These are phyloP conservation scores for Aplodontia rufa DNA, from an alignment of 2,113 vertebrate genomes.

Conservation along the genomic window DNA sequence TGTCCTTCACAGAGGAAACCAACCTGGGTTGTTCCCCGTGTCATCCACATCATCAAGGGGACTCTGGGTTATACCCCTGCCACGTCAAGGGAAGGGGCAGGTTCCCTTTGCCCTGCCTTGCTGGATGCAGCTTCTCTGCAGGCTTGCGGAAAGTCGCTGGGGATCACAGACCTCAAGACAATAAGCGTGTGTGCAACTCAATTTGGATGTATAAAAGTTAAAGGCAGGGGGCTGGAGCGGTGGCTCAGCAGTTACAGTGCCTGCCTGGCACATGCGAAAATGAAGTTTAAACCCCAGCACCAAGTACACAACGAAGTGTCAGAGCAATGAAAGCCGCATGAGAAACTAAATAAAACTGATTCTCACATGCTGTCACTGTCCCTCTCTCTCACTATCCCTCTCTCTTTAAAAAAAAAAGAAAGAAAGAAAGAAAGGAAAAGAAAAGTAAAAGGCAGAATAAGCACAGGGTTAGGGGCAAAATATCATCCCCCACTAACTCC, in stretches of 20 bases:
- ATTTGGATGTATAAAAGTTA: not conserved
- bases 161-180: not conserved
- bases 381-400: too few relatives aligned
- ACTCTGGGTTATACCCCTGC: not conserved
- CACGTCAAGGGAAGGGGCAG: not conserved
- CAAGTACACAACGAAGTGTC: too few relatives aligned
- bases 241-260: too few relatives aligned
- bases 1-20: not conserved
- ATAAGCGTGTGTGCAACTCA: not conserved
- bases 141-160: not conserved
- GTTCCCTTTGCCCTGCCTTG: not conserved
- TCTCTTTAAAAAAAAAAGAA: too few relatives aligned
- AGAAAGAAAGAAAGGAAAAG: too few relatives aligned
- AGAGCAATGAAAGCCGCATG: too few relatives aligned
- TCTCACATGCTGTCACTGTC: too few relatives aligned
- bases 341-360: too few relatives aligned
- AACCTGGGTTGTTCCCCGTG: not conserved
- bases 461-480: not conserved
- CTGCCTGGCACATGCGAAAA: too few relatives aligned
- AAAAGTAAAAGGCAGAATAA: not conserved
- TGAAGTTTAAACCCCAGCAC: too few relatives aligned
- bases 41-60: not conserved
- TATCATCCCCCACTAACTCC: not conserved
- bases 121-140: not conserved
- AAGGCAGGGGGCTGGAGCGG: too few relatives aligned